These are phyloP conservation scores for Macrophya alboannulata DNA, from an alignment of 2,888 invertebrate species.

Conservation along the genomic window DNA sequence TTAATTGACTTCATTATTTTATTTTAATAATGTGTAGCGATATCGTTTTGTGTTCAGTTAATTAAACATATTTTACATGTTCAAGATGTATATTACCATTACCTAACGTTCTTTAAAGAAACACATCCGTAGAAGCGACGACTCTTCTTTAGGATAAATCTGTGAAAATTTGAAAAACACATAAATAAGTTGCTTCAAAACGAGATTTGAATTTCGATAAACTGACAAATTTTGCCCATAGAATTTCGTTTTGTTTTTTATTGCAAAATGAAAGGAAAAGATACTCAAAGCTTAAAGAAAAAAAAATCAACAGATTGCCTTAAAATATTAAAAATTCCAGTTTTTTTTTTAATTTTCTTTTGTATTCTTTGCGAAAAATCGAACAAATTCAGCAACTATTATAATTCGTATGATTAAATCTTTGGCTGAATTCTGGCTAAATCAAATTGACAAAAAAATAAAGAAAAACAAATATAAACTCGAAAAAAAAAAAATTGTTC, in stretches of 20 bases:
- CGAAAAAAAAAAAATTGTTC: neutral
- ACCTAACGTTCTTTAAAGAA: conserved; percentile 77
- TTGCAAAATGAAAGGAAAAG: neutral
- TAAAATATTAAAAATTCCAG: neutral
- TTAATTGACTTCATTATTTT: conserved; percentile 17
- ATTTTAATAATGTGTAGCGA: neutral
- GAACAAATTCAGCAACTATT: neutral
- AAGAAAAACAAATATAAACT: neutral
- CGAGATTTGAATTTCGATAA: conserved; percentile 1
- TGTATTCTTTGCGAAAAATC: neutral
- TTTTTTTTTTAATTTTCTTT: neutral
- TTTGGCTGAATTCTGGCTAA: neutral
- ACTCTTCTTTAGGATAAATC: conserved; percentile 78
- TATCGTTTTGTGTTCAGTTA: conserved; percentile 38
- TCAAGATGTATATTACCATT: conserved; percentile 49
- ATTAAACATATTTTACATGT: neutral
- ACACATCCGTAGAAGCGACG: conserved; percentile 71
- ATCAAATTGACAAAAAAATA: neutral
- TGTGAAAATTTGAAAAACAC: conserved; percentile 63
- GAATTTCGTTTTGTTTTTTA: neutral
- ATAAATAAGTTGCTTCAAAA: neutral
- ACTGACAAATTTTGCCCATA: conserved; percentile 22
- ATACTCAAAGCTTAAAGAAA: too few relatives aligned
- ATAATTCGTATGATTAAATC: neutral
- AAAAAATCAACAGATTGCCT: too few relatives aligned